Conservation (phyloP, 2,888 invertebrate genomes). For the Drosophila paramelanica region DNA sequence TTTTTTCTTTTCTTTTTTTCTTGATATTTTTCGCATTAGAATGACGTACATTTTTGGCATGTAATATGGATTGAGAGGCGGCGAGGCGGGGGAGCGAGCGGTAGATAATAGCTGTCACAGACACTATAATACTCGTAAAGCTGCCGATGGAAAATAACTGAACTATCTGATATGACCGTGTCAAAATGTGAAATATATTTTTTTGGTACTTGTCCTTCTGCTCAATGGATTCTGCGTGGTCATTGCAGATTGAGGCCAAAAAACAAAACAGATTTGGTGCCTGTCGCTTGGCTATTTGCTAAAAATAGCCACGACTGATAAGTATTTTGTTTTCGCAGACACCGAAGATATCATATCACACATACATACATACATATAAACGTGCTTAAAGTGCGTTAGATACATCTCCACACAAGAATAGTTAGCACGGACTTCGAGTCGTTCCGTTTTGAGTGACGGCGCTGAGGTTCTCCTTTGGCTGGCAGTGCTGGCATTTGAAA, state of each 20-base stretch:
- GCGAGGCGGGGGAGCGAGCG: slow-evolving; percentile 15
- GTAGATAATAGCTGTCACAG: slow-evolving; percentile 14
- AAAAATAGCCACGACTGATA: slow-evolving; percentile 57
- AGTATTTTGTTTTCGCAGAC: slow-evolving; percentile 62
- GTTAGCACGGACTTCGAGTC: slow-evolving; percentile 8
- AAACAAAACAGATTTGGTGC: slow-evolving; percentile 45
- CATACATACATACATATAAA: background rate
- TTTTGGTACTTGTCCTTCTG: slow-evolving; percentile 3
- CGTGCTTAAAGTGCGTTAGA: background rate
- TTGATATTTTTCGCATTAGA: slow-evolving; percentile 58
- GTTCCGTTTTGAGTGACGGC: slow-evolving; percentile 48
- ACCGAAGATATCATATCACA: slow-evolving; percentile 8
- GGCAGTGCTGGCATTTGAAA: slow-evolving; percentile 44
- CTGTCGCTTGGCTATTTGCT: slow-evolving; percentile 19
- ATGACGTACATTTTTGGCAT: slow-evolving; percentile 69
- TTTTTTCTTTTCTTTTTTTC: slow-evolving; percentile 31
- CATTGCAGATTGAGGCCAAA: slow-evolving; percentile 50
- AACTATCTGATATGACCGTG: slow-evolving; percentile 31
- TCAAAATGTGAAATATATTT: slow-evolving; percentile 19
- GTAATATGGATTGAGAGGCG: slow-evolving; percentile 3
- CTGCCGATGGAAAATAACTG: slow-evolving; percentile 40
- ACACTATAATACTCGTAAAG: slow-evolving; percentile 37
- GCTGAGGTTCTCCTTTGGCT: slow-evolving; percentile 24
- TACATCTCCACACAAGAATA: slow-evolving; percentile 14
- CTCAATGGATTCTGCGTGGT: slow-evolving; percentile 36